Evolutionary conservation across 2,797 vertebrate species (phyloP).

Genomic region (Pantherophis vulpinus): DNA sequence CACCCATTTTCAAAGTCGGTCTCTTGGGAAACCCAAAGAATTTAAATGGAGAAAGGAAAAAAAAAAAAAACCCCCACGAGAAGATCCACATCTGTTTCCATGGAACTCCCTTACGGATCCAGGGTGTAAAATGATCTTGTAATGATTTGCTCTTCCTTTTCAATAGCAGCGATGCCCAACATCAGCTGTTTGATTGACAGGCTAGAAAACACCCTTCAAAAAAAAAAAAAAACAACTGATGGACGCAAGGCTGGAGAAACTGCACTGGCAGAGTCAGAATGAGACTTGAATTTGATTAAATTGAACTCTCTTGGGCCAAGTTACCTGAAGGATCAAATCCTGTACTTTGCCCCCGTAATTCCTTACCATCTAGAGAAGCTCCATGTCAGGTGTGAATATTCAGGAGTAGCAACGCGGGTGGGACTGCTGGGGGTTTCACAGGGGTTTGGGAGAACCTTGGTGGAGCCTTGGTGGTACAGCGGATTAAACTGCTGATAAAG

Average conservation of each 20-base stretch:
- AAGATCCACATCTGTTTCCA: no score
- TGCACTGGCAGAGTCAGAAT: neutral
- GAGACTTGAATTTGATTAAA: neutral
- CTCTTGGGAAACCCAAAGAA: neutral
- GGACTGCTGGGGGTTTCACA: no score
- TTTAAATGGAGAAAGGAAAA: no score
- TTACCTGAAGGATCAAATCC: no score
- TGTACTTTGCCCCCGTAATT: neutral
- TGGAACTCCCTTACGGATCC: rapidly evolving
- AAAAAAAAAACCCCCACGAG: neutral
- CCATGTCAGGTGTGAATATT: no score
- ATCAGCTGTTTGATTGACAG: neutral
- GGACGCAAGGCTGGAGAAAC: neutral
- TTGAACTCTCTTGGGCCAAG: neutral
- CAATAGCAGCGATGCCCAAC: neutral
- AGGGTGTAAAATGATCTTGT: neutral
- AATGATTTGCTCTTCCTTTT: neutral
- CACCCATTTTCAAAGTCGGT: neutral
- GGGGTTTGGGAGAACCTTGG: no score
- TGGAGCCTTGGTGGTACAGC: no score
- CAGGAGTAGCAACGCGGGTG: no score
- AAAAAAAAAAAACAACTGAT: no score
- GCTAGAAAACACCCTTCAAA: neutral
- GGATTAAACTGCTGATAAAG: no score
- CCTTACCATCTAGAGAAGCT: neutral